A percentile compares a stretch with the other conserved stretches of the same genome.
These are phyloP conservation scores for Lineus longissimus DNA, from an alignment of 1,140 invertebrate species.

Conservation along the genomic window DNA sequence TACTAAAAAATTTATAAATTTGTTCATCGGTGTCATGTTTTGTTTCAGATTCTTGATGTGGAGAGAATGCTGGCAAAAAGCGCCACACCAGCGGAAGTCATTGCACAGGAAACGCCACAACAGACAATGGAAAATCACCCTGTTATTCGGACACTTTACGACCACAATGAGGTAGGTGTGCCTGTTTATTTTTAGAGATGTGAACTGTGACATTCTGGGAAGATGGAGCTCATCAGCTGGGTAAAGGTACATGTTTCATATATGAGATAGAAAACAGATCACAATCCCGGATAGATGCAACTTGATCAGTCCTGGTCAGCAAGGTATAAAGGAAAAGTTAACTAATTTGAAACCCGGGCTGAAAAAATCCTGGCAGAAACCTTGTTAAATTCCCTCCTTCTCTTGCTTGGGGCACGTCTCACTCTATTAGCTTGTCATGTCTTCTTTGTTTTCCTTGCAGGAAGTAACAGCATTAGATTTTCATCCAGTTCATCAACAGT, in stretches of 20 bases:
- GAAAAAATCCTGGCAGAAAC: no score
- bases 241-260: no score
- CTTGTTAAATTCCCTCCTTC: no score
- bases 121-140: constrained; percentile 89
- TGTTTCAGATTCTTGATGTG: constrained; percentile 82
- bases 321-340: no score
- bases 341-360: no score
- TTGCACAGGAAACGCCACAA: constrained; percentile 71
- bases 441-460: constrained; percentile 34
- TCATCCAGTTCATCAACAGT: constrained; percentile 80
- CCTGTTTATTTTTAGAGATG: neutral
- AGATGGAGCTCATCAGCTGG: no score
- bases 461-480: constrained; percentile 97
- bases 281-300: no score
- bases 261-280: no score
- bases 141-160: constrained; percentile 96
- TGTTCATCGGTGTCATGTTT: constrained; percentile 11
- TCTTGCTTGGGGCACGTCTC: no score
- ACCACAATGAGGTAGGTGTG: constrained; percentile 75
- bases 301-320: no score
- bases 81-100: constrained; percentile 50
- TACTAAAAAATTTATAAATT: no score
- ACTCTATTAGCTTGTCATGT: neutral
- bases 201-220: no score
- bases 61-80: constrained; percentile 90